These are phyloP conservation scores for Papilio machaon DNA, from an alignment of 1,140 invertebrate species.

Conservation along the genomic window DNA sequence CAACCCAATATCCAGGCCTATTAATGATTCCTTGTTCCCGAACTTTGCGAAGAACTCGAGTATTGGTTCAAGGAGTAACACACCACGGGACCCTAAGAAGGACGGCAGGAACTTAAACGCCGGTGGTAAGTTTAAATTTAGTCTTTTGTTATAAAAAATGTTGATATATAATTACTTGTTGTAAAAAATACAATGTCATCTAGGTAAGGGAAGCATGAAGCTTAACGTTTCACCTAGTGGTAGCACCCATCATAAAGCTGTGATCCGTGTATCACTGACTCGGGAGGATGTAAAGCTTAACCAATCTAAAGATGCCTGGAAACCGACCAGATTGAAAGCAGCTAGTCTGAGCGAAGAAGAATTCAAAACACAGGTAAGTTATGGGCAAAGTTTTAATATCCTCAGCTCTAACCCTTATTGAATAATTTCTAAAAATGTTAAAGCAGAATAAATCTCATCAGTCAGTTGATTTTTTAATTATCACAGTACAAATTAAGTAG, in stretches of 20 bases:
- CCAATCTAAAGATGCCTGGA: constrained; percentile 95
- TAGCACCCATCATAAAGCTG: constrained; percentile 80
- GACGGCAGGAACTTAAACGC: constrained; percentile 65
- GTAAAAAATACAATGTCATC: constrained; percentile 7
- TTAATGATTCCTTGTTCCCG: constrained; percentile 70
- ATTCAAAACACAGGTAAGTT: constrained; percentile 83
- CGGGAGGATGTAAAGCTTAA: constrained; percentile 92
- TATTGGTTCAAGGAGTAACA: constrained; percentile 60
- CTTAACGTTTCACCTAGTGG: constrained; percentile 58
- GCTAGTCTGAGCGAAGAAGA: constrained; percentile 84
- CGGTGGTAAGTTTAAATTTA: constrained; percentile 53
- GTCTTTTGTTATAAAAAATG: not conserved
- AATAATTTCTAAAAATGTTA: too few species aligned
- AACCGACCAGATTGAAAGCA: constrained; percentile 84
- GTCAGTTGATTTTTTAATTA: too few species aligned
- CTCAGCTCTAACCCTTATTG: too few species aligned
- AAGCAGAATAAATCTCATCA: too few species aligned
- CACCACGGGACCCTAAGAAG: constrained; percentile 68
- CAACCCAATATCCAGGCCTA: constrained; percentile 64
- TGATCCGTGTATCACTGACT: constrained; percentile 88
- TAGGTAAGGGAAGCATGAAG: constrained; percentile 72
- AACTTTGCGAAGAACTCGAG: constrained; percentile 65
- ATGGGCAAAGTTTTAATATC: constrained; percentile 21
- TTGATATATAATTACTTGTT: not conserved
- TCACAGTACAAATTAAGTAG: too few species aligned